Conservation (phyloP, 2,888 invertebrate genomes). For the Bruchidius siliquastri region DNA sequence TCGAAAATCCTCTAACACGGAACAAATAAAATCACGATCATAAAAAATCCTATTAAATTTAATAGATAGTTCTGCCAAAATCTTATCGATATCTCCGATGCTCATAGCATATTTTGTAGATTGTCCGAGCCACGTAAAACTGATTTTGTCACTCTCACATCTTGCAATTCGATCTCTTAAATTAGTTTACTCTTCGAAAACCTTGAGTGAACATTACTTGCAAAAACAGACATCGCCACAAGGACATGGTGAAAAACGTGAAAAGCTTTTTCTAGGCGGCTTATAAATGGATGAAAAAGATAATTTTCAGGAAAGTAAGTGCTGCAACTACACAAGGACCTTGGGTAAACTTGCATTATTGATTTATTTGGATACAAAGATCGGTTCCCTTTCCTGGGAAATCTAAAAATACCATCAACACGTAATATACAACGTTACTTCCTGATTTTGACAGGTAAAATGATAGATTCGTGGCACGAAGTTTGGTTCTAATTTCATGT, state of each 20-base stretch:
- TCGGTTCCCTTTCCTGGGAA: neutral
- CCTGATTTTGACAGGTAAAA: too few species aligned
- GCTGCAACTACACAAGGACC: too few species aligned
- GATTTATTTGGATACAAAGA: neutral
- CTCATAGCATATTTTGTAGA: conserved; percentile 26
- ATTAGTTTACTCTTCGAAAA: neutral
- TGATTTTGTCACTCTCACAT: neutral
- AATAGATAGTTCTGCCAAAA: conserved; percentile 33
- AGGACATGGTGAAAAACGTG: neutral
- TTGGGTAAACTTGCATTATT: neutral
- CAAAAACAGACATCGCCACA: neutral
- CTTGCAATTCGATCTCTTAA: neutral
- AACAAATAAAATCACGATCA: conserved; percentile 37
- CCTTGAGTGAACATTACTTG: neutral
- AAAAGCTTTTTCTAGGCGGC: neutral
- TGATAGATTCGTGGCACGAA: too few species aligned
- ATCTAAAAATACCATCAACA: neutral
- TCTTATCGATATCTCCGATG: conserved; percentile 31
- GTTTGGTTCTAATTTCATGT: too few species aligned
- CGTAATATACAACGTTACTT: too few species aligned
- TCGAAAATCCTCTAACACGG: conserved; percentile 35
- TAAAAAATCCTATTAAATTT: conserved; percentile 38
- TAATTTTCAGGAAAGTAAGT: too few species aligned
- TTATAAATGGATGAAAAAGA: too few species aligned
- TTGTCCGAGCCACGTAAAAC: neutral